These are phyloP conservation scores for Tortrix viridana DNA, from an alignment of 2,888 invertebrate genomes.

Conservation along the genomic window DNA sequence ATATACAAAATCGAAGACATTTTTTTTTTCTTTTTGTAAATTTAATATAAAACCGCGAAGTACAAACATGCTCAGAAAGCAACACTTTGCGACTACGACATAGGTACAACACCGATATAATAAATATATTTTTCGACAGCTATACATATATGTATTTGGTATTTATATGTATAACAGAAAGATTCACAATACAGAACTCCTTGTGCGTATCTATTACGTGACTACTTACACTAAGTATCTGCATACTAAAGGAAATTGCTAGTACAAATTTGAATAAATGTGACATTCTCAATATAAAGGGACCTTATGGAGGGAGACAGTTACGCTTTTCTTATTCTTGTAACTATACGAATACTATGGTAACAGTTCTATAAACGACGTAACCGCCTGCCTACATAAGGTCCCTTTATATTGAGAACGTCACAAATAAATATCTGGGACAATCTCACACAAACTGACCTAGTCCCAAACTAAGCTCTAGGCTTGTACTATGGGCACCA, in stretches of 20 bases:
- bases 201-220: slow-evolving; percentile 75
- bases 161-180: slow-evolving; percentile 44
- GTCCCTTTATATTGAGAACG: too few relatives aligned
- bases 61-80: slow-evolving; percentile 36
- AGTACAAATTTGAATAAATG: not conserved
- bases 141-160: slow-evolving; percentile 39
- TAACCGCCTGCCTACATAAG: too few relatives aligned
- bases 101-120: slow-evolving; percentile 36
- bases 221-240: slow-evolving; percentile 50
- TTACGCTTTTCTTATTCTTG: too few relatives aligned
- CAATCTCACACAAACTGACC: too few relatives aligned
- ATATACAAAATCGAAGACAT: slow-evolving; percentile 21
- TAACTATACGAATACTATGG: too few relatives aligned
- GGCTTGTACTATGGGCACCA: too few relatives aligned
- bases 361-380: too few relatives aligned
- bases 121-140: slow-evolving; percentile 32
- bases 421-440: too few relatives aligned
- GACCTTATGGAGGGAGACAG: too few relatives aligned
- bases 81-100: slow-evolving; percentile 32
- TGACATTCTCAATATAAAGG: too few relatives aligned
- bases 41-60: slow-evolving; percentile 37
- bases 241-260: slow-evolving; percentile 27
- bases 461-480: too few relatives aligned
- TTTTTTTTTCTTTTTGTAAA: slow-evolving; percentile 28
- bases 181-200: slow-evolving; percentile 54